phyloP scores from a whole-genome alignment of 2,113 vertebrate genomes.

The Neodontobutis hainanensis region DNA sequence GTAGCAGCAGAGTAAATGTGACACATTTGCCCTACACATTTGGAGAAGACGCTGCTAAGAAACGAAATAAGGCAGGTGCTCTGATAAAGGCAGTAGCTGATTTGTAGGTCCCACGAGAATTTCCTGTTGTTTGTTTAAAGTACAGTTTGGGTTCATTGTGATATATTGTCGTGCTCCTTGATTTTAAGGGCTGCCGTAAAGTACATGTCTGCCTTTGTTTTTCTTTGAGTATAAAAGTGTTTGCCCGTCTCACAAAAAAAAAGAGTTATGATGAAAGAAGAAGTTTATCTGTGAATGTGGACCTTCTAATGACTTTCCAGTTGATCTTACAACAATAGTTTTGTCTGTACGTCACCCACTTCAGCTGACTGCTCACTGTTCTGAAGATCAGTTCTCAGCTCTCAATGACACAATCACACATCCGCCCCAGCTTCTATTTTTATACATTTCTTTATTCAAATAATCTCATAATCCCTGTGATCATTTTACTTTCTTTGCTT shows the following conservation, averaged over 20 bases:
- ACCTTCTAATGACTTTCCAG: no score
- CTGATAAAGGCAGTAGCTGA: constrained; percentile 27
- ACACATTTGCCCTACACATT: constrained; percentile 44
- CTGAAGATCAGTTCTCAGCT: no score
- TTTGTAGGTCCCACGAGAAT: constrained; percentile 26
- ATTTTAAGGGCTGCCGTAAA: constrained; percentile 2
- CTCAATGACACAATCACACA: no score
- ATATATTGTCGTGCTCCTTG: constrained; percentile 18
- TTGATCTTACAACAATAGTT: no score
- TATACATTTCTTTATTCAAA: no score
- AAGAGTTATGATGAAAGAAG: neutral
- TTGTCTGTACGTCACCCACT: no score
- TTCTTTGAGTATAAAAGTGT: neutral
- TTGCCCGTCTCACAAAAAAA: neutral
- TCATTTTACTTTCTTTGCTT: no score
- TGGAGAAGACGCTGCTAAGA: constrained; percentile 37
- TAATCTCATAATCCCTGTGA: no score
- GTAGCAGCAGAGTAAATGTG: constrained; percentile 15
- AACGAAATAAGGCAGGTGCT: constrained; percentile 28
- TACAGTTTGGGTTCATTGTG: constrained; percentile 28
- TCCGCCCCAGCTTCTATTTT: no score
- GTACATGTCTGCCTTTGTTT: neutral
- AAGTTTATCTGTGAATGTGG: no score
- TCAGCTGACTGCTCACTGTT: no score
- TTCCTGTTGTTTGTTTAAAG: constrained; percentile 38